Conservation (phyloP, 2,888 invertebrate genomes). For the Agonopterix heracliana region DNA sequence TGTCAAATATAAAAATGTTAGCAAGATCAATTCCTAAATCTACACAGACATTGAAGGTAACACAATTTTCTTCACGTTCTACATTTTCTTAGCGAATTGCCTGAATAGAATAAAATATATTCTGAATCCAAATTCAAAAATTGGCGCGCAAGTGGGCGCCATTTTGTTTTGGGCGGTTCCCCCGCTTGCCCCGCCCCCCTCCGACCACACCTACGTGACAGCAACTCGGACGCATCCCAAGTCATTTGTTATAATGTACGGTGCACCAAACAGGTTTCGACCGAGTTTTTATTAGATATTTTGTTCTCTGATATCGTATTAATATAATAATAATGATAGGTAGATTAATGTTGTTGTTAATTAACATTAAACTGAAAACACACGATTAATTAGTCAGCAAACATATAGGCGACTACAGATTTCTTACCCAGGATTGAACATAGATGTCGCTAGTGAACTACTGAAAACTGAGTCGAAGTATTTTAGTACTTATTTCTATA, state of each 20-base stretch:
- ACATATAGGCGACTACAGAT: no score
- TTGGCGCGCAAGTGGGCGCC: conserved; percentile 78
- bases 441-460: no score
- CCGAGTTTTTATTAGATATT: conserved; percentile 11
- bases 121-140: conserved; percentile 48
- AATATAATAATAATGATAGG: not conserved
- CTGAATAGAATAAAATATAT: not conserved
- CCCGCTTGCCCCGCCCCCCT: conserved; percentile 70
- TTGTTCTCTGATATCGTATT: not conserved
- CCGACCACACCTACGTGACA: conserved; percentile 63
- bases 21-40: no score
- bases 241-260: conserved; percentile 71
- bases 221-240: conserved; percentile 73
- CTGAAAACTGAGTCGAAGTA: no score
- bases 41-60: no score
- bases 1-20: no score
- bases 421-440: no score
- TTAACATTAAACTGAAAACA: no score
- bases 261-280: conserved; percentile 48
- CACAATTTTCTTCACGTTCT: no score
- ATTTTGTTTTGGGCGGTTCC: conserved; percentile 77
- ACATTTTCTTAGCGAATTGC: not conserved
- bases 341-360: no score
- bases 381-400: no score
- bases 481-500: no score